Conservation (phyloP, 2,888 invertebrate genomes). For the Teleiodes luculella region DNA sequence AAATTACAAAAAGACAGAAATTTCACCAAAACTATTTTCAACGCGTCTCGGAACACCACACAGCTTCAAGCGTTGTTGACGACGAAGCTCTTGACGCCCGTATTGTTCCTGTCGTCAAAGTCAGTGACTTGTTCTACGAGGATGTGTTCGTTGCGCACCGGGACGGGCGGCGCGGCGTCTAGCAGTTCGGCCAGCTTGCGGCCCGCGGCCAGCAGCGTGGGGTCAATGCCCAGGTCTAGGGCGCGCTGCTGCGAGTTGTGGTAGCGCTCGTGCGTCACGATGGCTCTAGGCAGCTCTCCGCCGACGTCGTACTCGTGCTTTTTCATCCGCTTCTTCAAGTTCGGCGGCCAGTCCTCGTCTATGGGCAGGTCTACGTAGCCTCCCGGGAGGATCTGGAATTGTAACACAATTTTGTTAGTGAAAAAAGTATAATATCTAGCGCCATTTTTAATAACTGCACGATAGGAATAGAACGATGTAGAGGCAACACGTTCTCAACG, state of each 20-base stretch:
- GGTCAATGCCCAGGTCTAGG: constrained; percentile 37
- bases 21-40: too few relatives aligned
- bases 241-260: constrained; percentile 23
- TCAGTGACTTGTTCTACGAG: constrained; percentile 64
- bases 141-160: constrained; percentile 64
- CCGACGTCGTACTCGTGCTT: constrained; percentile 68
- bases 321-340: constrained; percentile 70
- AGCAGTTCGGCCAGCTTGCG: constrained; percentile 63
- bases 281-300: constrained; percentile 58
- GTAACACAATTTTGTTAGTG: not conserved
- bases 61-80: too few relatives aligned
- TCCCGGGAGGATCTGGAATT: constrained; percentile 35
- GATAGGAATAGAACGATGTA: too few relatives aligned
- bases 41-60: too few relatives aligned
- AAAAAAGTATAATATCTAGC: too few relatives aligned
- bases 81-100: constrained; percentile 64
- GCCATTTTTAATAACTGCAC: too few relatives aligned
- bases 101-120: constrained; percentile 56
- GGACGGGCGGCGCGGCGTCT: constrained; percentile 56
- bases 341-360: constrained; percentile 80
- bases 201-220: constrained; percentile 51
- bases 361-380: constrained; percentile 79
- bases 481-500: too few relatives aligned
- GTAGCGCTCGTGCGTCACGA: constrained; percentile 66
- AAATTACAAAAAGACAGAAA: too few relatives aligned